These are phyloP conservation scores for Trissolcus japonicus DNA, from an alignment of 2,888 invertebrate species.

Conservation along the genomic window DNA sequence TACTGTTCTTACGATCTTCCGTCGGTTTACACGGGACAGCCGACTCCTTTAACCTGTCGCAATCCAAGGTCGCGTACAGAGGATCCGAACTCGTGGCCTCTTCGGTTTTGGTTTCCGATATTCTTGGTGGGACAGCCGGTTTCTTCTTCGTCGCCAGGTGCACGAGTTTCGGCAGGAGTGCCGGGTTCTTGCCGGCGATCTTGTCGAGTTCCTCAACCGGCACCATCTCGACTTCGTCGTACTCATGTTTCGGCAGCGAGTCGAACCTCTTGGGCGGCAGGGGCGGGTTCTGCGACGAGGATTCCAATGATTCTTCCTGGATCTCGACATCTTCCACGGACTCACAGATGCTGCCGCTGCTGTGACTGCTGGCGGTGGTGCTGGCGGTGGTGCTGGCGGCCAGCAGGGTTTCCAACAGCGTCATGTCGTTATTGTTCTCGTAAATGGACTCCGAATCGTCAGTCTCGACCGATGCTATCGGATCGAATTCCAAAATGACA, in stretches of 20 bases:
- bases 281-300: slow-evolving; percentile 77
- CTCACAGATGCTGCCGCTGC: slow-evolving; percentile 73
- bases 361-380: slow-evolving; percentile 80
- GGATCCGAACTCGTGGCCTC: slow-evolving; percentile 16
- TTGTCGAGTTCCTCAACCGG: slow-evolving; percentile 56
- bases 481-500: slow-evolving; percentile 69
- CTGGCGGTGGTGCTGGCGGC: slow-evolving; percentile 84
- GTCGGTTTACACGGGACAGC: slow-evolving; percentile 43
- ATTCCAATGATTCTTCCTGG: slow-evolving; percentile 21
- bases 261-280: slow-evolving; percentile 82
- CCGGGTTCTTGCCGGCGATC: slow-evolving; percentile 64
- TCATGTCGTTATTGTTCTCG: slow-evolving; percentile 79
- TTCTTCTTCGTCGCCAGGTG: slow-evolving; percentile 71
- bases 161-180: slow-evolving; percentile 67
- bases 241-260: slow-evolving; percentile 79
- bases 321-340: slow-evolving; percentile 73
- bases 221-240: slow-evolving; percentile 68
- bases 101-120: slow-evolving; percentile 59
- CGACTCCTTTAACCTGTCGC: slow-evolving; percentile 19
- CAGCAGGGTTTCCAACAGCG: slow-evolving; percentile 82
- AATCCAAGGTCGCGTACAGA: slow-evolving; percentile 13
- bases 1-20: slow-evolving; percentile 62
- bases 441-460: slow-evolving; percentile 64
- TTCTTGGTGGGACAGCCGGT: slow-evolving; percentile 68
- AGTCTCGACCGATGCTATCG: slow-evolving; percentile 56